Evolutionary conservation across 2,888 invertebrate genomes (phyloP).

Genomic region (Nomada lathburiana): DNA sequence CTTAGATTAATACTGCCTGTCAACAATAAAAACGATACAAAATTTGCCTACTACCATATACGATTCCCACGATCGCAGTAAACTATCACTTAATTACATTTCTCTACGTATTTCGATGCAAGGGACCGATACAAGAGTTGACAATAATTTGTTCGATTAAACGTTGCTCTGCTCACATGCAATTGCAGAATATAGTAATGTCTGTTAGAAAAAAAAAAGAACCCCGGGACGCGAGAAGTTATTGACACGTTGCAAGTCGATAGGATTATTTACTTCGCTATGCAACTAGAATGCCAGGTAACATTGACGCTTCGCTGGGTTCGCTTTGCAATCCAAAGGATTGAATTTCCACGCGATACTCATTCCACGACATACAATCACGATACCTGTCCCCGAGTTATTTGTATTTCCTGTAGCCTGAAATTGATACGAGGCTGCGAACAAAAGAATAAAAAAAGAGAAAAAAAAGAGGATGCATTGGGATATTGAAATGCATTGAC

Average conservation of each 20-base stretch:
- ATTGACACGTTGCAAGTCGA: slow-evolving; percentile 47
- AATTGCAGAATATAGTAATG: too few species aligned
- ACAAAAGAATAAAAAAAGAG: background rate
- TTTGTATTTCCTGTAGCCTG: slow-evolving; percentile 55
- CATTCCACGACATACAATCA: slow-evolving; percentile 57
- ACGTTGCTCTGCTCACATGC: background rate
- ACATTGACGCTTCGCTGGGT: slow-evolving; percentile 55
- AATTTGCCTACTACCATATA: too few species aligned
- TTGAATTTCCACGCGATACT: slow-evolving; percentile 55
- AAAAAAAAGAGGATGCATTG: background rate
- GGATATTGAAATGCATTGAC: slow-evolving; percentile 18
- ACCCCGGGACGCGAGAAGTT: slow-evolving; percentile 15
- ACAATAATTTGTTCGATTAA: slow-evolving; percentile 10
- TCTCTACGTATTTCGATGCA: slow-evolving; percentile 1
- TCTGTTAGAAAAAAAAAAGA: background rate
- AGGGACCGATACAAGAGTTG: background rate
- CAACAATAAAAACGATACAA: too few species aligned
- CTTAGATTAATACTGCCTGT: too few species aligned
- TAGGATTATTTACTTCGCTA: slow-evolving; percentile 54
- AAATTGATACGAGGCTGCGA: slow-evolving; percentile 47
- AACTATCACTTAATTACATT: slow-evolving; percentile 13
- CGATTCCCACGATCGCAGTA: too few species aligned
- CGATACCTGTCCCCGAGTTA: slow-evolving; percentile 47
- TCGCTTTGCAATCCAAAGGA: slow-evolving; percentile 48
- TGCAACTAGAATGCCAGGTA: slow-evolving; percentile 45